Evolutionary conservation across 2,797 vertebrate species (phyloP), one percentile per base, ranked within the genome.

Genomic region (Tenualosa thibaudeaui): DNA sequence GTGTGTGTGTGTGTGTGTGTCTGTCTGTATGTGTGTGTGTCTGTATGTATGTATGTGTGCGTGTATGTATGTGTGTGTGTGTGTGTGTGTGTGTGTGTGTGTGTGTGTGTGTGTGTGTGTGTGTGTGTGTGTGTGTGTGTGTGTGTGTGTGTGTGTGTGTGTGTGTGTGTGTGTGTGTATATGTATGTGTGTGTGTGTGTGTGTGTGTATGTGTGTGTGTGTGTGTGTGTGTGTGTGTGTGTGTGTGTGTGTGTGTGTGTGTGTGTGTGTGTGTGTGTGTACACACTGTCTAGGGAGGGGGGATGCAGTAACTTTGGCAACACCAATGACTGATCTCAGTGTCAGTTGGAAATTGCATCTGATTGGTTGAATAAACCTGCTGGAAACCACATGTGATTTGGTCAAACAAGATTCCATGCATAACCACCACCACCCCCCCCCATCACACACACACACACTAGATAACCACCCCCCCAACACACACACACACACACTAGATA

Each of bases 1-100:
- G 65, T 87, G 81, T 87, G n/a, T 58, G 84, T 84, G 54, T 84
- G 75, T 60, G 75, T 81, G 65, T 87, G 81, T 87, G n/a, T 58
- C 84, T 84, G 54, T 84, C 75, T 60, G 75, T 88, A 40, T 81
- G 81, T 82, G 81, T 71, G 60, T 56, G 31, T 56, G 3, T 37
- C 50, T 31, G 26, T 53, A n/a, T 54, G 51, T 24, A 10, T 2
- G 24, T 82, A n/a, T 82, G 81, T 82, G 50, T 31, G 50, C 31
- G 51, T 54, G 31, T 56, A 6, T 54, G 12, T 19, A 3, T 86
- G 54, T 89, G 53, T 86, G 12, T 86, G 84, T 81, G 46, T 86
- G 37, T 68, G 84, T 82, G 68, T 56, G 83, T 81, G 49, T 51
- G 24, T 75, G 43, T 54, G 60, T 53, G 46, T 37, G n/a, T 75